Conservation (phyloP, 2,888 invertebrate genomes). For the Linnaemya tessellans region DNA sequence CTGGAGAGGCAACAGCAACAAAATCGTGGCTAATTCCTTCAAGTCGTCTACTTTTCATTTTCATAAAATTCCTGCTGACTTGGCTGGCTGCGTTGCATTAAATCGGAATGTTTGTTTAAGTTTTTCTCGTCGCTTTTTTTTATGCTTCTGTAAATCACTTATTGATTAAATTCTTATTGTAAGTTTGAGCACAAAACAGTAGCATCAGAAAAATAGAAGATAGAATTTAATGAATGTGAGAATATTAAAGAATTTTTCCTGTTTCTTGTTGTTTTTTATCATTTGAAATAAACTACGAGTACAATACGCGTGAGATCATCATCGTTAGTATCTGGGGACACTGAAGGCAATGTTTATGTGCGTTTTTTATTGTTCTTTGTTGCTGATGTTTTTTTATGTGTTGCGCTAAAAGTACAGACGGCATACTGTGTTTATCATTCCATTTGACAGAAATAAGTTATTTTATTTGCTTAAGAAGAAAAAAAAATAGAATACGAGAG, state of each 20-base stretch:
- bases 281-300: conserved; percentile 39
- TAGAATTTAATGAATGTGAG: conserved; percentile 65
- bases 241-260: conserved; percentile 61
- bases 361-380: conserved; percentile 24
- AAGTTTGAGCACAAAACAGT: conserved; percentile 17
- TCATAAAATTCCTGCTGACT: conserved; percentile 30
- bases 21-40: neutral
- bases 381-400: conserved; percentile 15
- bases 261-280: conserved; percentile 15
- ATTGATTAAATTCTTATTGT: conserved; percentile 63
- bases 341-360: conserved; percentile 50
- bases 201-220: conserved; percentile 23
- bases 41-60: conserved; percentile 28
- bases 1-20: neutral
- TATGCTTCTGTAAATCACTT: conserved; percentile 20
- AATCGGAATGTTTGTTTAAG: conserved; percentile 8
- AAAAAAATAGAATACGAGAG: no score
- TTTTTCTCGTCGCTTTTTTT: neutral
- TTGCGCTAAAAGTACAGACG: neutral
- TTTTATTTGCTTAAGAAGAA: no score
- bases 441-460: neutral
- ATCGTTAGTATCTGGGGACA: conserved; percentile 49
- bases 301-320: conserved; percentile 66
- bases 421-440: neutral
- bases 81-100: conserved; percentile 7